These are phyloP conservation scores for Macaca mulatta DNA, from an alignment of 2,113 vertebrate genomes.

Conservation along the genomic window DNA sequence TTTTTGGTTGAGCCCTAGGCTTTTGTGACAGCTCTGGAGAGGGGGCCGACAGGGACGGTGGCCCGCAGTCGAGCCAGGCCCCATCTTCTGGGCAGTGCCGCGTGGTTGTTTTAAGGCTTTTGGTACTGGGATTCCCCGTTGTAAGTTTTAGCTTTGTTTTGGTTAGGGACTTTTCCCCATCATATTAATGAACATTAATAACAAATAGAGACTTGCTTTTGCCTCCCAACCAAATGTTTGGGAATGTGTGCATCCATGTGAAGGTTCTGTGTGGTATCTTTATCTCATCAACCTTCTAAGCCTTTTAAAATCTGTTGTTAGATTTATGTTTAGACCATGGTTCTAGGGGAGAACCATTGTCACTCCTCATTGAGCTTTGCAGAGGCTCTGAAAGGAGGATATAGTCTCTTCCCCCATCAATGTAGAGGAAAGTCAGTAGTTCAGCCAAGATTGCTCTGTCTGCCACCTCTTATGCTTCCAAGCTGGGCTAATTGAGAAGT, in stretches of 20 bases:
- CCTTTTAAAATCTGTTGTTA: neutral
- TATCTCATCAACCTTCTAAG: neutral
- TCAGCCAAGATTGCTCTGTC: neutral
- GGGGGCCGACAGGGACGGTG: neutral
- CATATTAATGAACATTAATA: neutral
- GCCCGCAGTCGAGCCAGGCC: too few species aligned
- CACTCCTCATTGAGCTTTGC: neutral
- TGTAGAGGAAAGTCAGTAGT: neutral
- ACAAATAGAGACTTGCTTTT: neutral
- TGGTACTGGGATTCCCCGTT: neutral
- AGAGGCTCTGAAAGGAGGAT: neutral
- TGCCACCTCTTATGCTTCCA: neutral
- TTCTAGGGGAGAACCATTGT: neutral
- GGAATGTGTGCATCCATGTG: rapidly evolving
- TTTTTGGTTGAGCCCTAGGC: neutral
- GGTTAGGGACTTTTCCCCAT: neutral
- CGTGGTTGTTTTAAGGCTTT: neutral
- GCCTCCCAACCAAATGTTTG: neutral
- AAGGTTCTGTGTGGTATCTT: neutral
- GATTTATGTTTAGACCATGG: neutral
- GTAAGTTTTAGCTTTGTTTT: neutral
- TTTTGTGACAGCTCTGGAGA: neutral
- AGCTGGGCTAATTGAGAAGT: neutral
- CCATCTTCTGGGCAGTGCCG: neutral
- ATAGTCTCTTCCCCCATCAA: neutral